Percentiles rank a stretch among this genome's conserved stretches.
Conservation (phyloP, 2,113 vertebrate species). For the Hippolais icterina region DNA sequence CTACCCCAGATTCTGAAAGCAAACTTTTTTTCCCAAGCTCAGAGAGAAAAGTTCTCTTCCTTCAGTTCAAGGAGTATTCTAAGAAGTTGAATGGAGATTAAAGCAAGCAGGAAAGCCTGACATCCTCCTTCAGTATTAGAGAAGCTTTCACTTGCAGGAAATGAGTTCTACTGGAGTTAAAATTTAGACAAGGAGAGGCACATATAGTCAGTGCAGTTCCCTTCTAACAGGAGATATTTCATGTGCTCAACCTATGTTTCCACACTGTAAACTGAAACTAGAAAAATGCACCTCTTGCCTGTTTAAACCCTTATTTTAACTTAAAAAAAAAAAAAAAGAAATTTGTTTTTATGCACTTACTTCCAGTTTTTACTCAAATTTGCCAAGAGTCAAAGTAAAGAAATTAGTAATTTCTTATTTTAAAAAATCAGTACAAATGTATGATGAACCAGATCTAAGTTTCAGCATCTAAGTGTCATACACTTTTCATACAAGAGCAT, state of each 20-base stretch:
- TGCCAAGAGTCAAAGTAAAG: not conserved
- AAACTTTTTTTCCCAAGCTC: not conserved
- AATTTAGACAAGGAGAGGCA: not conserved
- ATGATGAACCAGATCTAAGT: slow-evolving; percentile 27
- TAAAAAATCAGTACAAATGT: not conserved
- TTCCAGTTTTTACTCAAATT: not conserved
- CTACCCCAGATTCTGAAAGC: not conserved
- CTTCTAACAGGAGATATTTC: not conserved
- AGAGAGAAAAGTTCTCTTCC: not conserved
- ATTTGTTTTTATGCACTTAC: not conserved
- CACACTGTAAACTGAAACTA: not conserved
- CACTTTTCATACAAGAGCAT: slow-evolving; percentile 10
- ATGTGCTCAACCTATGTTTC: not conserved
- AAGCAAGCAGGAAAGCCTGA: not conserved
- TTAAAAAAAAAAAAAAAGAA: not conserved
- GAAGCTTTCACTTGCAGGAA: not conserved
- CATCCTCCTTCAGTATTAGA: not conserved
- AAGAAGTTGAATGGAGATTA: not conserved
- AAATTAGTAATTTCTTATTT: not conserved
- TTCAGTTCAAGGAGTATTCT: not conserved
- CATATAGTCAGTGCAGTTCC: not conserved
- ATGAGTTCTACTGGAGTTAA: not conserved
- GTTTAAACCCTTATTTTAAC: not conserved
- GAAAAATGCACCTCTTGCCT: not conserved
- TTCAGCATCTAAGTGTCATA: not conserved